Percentiles rank a stretch among this genome's conserved stretches.
phyloP scores from a whole-genome alignment of 2,888 invertebrate genomes.

The Chouioia cunea region DNA sequence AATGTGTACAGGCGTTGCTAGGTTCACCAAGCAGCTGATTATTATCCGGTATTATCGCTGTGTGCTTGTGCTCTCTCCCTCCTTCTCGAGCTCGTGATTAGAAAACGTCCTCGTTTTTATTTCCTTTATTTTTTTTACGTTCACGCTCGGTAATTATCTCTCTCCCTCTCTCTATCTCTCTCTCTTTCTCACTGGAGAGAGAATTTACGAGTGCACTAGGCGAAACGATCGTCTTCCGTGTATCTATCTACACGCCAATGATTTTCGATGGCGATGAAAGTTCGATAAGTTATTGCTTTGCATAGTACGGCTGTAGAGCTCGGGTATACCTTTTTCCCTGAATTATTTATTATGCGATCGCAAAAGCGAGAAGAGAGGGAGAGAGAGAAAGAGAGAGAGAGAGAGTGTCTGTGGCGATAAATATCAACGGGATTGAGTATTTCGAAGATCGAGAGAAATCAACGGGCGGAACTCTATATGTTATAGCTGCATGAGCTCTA shows the following conservation, averaged over 20 bases:
- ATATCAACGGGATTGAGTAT: conserved; percentile 38
- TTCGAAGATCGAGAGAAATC: conserved; percentile 31
- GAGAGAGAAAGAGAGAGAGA: conserved; percentile 12
- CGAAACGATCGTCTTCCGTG: neutral
- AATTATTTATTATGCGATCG: conserved; percentile 30
- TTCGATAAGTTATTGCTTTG: conserved; percentile 32
- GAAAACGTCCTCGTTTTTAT: conserved; percentile 14
- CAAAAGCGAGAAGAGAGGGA: conserved; percentile 15
- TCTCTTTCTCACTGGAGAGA: neutral
- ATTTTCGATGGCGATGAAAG: conserved; percentile 23
- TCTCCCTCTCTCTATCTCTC: neutral
- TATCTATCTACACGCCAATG: conserved; percentile 3
- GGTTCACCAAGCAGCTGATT: no score
- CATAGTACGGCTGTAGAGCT: neutral
- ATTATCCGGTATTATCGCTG: no score
- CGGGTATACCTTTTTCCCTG: conserved; percentile 20
- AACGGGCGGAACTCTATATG: conserved; percentile 18
- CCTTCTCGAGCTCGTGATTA: conserved; percentile 12
- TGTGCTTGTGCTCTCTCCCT: no score
- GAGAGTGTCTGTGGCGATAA: conserved; percentile 29
- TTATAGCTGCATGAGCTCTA: neutral
- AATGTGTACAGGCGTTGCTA: no score
- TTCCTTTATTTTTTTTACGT: neutral
- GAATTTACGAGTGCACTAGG: conserved; percentile 3
- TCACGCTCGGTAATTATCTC: conserved; percentile 8